Base-by-base conservation (phyloP, 2,113 vertebrate genomes). In the Vombatus ursinus region DNA sequence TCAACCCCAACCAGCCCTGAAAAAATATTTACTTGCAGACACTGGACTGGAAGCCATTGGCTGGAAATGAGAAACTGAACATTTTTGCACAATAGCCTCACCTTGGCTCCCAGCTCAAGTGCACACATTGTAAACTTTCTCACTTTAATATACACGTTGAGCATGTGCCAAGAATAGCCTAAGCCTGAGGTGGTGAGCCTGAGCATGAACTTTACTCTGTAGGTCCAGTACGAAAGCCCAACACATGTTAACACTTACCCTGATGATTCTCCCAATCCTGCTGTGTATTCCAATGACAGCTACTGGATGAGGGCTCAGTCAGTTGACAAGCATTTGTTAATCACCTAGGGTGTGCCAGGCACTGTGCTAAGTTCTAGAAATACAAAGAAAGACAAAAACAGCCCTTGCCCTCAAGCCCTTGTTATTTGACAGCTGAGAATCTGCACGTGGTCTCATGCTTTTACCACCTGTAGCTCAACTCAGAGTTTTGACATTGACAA, bases 71-170 rank as follows among this genome's bases (percentile, higher is more conserved):
- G 96, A 96, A 97, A 93, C 93, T 22, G 93, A 92, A 89, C 97
- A 98, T 98, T 97, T 98, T 97, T 98, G 94, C 95, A 93, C 94
- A 93, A 97, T 97, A 95, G 97, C 98, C 97, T 98, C 98, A 97
- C 98, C 96, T 97, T 97, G 98, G 97, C 98, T 97, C 93, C 95
- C 9, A 23, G 23, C 90, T 84, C 37, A 95, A 68, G 61, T n/a
- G 96, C 97, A 96, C 97, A 95, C 53, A 54, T 52, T 97, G 95
- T 97, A 97, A 90, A 97, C 95, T 93, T 98, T 95, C 14, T 94
- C 52, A 47, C 96, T 97, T 93, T 95, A 92, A 97, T 96, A 77
- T 91, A 48, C 48, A 44, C 47, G 95, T 52, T 89, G 49, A 22
- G 52, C 2, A 37, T 0, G 0, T 95, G 97, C 98, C 98, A 97